Base-by-base conservation (phyloP, 2,888 invertebrate genomes). In the Microctonus aethiopoides region DNA sequence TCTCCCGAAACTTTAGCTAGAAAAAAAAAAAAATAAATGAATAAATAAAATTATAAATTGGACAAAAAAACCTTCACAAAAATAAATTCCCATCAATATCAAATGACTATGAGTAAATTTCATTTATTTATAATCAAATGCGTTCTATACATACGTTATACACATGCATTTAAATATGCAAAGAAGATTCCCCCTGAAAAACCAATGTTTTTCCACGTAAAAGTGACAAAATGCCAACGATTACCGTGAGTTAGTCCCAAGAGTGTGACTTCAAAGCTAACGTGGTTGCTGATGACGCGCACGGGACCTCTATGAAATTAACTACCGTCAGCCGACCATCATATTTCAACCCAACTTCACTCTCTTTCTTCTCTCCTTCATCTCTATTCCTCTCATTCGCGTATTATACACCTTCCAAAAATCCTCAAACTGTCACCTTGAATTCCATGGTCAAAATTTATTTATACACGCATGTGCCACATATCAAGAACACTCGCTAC, bases 181-280 rank as follows among this genome's bases (percentile, higher is more conserved):
- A 34, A 61, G 26, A 51, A 20, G 11, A 24, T 68, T 68, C 68
- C 60, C 67, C 69, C 68, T 68, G 71, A 69, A 72, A 72, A 69
- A 61, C 67, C 41, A 51, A 68, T 72, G 70, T 70, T 72, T 74
- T 26, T 75, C 72, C 71, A 74, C 75, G 72, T 73, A 80, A 81
- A 79, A 79, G 79, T 83, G 83, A 83, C 83, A 82, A 82, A 83
- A 81, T 75, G 79, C 74, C 74, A 51, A 70, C 83, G 81, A 83
- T 83, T 83, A 83, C 78, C 75, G 71, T 63, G 72, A 81, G 78
- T 74, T 76, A 74, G 76, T 74, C 80, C 76, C 81, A 64, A 68
- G 78, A 75, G 80, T 74, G 73, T 67, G 70, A 56, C 72, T 72
- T 67, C 61, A 73, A 61, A 13, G 52, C 34, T 51, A 67, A 69